Evolutionary conservation across 2,888 invertebrate species (phyloP), one percentile per base, ranked within the genome.

Genomic region (Rhagophthalmus giganteus): DNA sequence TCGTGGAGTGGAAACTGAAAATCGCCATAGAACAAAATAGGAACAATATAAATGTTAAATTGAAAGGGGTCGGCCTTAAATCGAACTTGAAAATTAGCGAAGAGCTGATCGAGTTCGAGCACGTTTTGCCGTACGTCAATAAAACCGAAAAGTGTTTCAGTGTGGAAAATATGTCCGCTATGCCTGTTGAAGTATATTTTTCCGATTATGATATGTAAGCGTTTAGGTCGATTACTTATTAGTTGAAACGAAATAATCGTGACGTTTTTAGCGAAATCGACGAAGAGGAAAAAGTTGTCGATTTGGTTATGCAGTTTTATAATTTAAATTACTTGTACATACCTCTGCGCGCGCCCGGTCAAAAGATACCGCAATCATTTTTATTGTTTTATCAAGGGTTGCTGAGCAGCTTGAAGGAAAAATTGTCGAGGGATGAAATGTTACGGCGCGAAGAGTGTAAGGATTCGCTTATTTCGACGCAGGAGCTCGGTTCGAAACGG

Each of bases 101-200:
- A 4, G 68, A 76, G 0, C 70, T 70, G 2, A 73, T 87, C 16
- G 73, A 69, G 50, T 88, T 88, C 68, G 75, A 79, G 2, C 81
- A 87, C 0, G 78, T 81, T 1, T 68, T 86, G 45, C 87, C 87
- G 0, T 84, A 83, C 76, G 77, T 81, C 10, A 71, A 75, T 28
- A 78, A 79, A 1, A 78, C 78, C n/a, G 80, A 82, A 35, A 76
- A 79, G 53, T 78, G 75, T 54, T 79, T 88, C 50, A 76, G 78
- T 2, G 68, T 88, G 3, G 79, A 80, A 46, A 88, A 88, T 68
- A 79, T 79, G 0, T 83, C 83, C 52, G 70, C 76, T 2, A 83
- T 83, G 69, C 83, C 87, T 0, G 76, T 88, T 11, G 87, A 88
- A 71, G 75, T 86, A 34, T 85, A 83, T 65, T 82, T 86, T 70